Evolutionary conservation across 30 jellyfish, hydroid and myxozoan species (phyloP).

Genomic region (Hydra vulgaris): DNA sequence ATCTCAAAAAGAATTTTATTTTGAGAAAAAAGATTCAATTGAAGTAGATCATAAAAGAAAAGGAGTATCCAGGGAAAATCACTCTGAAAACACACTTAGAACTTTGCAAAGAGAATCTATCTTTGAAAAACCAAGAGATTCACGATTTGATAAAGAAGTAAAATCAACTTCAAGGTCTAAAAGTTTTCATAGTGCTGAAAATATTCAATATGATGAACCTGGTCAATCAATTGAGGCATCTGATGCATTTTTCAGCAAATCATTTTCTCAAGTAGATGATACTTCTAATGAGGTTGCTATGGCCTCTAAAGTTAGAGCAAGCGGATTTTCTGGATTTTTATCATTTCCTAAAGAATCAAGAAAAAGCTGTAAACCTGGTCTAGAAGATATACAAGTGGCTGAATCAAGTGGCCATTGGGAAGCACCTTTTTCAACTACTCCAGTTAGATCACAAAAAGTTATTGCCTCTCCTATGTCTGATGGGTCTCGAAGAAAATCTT

Average conservation of each 20-base stretch:
- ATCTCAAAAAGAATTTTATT: neutral
- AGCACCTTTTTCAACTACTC: neutral
- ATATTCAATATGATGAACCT: neutral
- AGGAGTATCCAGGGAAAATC: neutral
- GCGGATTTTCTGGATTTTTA: neutral
- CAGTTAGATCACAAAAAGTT: neutral
- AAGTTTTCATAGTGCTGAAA: neutral
- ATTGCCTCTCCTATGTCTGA: neutral
- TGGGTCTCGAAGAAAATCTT: neutral
- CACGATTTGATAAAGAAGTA: neutral
- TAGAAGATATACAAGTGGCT: neutral
- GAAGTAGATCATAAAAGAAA: neutral
- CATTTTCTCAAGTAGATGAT: neutral
- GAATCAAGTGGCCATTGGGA: neutral
- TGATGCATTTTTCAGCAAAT: neutral
- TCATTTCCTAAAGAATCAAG: neutral
- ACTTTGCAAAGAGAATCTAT: neutral
- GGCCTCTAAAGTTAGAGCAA: constrained; percentile 6
- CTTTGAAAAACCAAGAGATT: neutral
- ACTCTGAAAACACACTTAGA: neutral
- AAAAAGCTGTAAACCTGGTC: neutral
- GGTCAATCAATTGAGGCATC: neutral
- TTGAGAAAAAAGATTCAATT: neutral
- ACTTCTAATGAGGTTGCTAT: neutral
- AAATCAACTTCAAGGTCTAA: neutral